phyloP scores from a whole-genome alignment of 2,888 invertebrate genomes.

The Epiperipatus broadwayi region DNA sequence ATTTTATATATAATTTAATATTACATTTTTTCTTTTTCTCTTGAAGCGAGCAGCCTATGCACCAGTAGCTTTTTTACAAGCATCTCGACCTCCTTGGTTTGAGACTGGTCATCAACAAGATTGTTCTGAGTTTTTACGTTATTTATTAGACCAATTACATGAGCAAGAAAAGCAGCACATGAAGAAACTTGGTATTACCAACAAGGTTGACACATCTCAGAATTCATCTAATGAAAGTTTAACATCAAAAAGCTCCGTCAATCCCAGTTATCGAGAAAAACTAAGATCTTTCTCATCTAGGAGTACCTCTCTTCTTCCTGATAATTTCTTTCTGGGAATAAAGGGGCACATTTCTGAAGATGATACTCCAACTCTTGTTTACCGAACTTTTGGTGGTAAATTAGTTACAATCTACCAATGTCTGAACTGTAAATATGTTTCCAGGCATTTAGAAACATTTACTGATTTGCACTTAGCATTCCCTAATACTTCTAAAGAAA shows the following conservation, averaged over 20 bases:
- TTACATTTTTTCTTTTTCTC: constrained; percentile 21
- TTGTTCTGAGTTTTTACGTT: constrained; percentile 66
- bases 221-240: no score
- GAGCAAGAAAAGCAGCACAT: constrained; percentile 58
- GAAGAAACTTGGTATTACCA: no score
- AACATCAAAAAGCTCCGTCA: no score
- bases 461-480: constrained; percentile 42
- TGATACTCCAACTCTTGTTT: constrained; percentile 33
- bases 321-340: no score
- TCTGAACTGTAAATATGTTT: constrained; percentile 46
- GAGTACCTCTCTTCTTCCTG: no score
- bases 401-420: constrained; percentile 53
- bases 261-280: no score
- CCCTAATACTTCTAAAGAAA: constrained; percentile 19
- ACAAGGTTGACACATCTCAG: no score
- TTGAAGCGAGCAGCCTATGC: constrained; percentile 39
- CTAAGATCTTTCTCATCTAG: no score
- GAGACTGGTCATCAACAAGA: constrained; percentile 59
- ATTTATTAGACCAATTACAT: constrained; percentile 47
- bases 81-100: constrained; percentile 56
- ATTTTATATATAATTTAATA: no score
- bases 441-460: constrained; percentile 54
- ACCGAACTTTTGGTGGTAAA: constrained; percentile 55
- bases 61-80: constrained; percentile 47
- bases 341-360: neutral